Evolutionary conservation across 2,797 vertebrate genomes (phyloP), one percentile per base, ranked within the genome.

Genomic region (Buceros bicornis): DNA sequence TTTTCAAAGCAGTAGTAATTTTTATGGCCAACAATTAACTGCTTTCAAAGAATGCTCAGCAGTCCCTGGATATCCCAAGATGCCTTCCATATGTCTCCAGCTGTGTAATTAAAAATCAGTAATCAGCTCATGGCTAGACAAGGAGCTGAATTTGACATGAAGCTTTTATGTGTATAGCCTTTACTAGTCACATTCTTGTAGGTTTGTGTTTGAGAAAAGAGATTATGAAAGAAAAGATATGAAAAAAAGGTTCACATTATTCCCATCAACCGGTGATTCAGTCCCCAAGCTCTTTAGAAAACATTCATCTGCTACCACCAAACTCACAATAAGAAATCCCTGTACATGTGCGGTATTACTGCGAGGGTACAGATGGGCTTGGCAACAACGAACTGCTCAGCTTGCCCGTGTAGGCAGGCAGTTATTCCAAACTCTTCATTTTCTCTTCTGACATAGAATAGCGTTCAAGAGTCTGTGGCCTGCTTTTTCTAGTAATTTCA

Each of bases 401-500:
- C 42, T 58, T 61, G 67, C 11, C 69, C 57, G 18, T 0, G 0
- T 9, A 62, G 42, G 50, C 13, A 54, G 3, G 6, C 5, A 2
- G 14, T 53, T 54, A 16, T 72, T 90, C 72, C 91, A 91, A 45
- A 48, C 19, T 71, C 66, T 47, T 74, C 2, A 0, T 51, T 67
- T 86, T 26, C 47, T 82, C 40, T 66, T 76, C 40, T 1, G 1
- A 62, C 56, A 56, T 2, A 58, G 20, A 65, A 25, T 31, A 72
- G 15, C 10, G 4, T 35, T 90, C 73, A 31, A 31, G 73, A 70
- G 21, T 25, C 80, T 53, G 54, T 69, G 80, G 87, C 83, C 58
- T 90, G 62, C 21, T 93, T 96, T 87, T 60, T 77, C 33, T 67
- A 60, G 48, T 28, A 16, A 71, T 43, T 70, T 73, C n/a, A 21